Conservation (phyloP, 1,140 invertebrate genomes). For the Yoshiicerus persimilis region DNA sequence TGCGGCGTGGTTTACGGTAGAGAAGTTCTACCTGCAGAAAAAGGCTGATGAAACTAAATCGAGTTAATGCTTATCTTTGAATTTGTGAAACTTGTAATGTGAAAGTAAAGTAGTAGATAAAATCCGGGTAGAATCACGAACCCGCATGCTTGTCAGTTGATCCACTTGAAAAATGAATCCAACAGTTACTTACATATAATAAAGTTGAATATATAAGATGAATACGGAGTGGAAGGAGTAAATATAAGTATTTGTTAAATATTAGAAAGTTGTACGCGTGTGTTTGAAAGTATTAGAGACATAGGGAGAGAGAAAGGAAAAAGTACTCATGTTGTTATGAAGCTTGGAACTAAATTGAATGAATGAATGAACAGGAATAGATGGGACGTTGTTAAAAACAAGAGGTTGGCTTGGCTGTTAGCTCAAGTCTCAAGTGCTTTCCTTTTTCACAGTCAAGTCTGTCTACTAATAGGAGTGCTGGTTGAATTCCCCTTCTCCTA, state of each 20-base stretch:
- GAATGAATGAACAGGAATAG: background rate
- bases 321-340: slow-evolving; percentile 1
- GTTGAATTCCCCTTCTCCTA: background rate
- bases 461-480: background rate
- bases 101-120: background rate
- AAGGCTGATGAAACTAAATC: slow-evolving; percentile 8
- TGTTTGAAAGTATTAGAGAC: background rate
- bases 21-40: background rate
- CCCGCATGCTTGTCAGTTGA: background rate
- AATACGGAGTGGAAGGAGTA: no score
- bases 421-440: background rate
- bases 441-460: background rate
- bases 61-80: slow-evolving; percentile 8
- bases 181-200: background rate
- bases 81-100: background rate
- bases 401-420: background rate
- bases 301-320: background rate
- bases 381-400: background rate
- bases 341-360: background rate
- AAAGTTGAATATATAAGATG: no score
- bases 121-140: background rate
- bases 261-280: background rate
- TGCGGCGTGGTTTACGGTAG: background rate
- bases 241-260: background rate
- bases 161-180: slow-evolving; percentile 16